Base-by-base conservation (phyloP, 2,113 vertebrate genomes). In the Syrmaticus mikado region DNA sequence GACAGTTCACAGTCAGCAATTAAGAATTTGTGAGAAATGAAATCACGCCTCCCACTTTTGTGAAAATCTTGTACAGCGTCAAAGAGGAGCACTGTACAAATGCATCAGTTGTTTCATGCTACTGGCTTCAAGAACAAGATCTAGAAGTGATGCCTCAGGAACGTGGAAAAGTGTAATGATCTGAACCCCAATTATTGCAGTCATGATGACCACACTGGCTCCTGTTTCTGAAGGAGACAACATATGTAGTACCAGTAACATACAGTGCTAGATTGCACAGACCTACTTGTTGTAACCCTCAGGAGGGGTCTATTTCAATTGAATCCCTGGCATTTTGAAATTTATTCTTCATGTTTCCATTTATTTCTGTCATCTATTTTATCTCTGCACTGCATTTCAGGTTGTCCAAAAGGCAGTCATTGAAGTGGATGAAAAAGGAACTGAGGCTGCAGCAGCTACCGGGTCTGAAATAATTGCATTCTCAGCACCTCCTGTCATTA, bases 391-490 rank as follows among this genome's bases (percentile, higher is more conserved):
- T 83, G 60, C 66, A 80, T 88, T 90, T 70, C 93, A 99, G 99
- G 95, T 99, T 88, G 93, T 98, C 87, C 98, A 99, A 95, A 99
- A 98, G 94, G 98, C 99, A 22, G 97, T 97, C 83, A 98, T 99
- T 53, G 98, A 99, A 38, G 98, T 99, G 53, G 98, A 99, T 64
- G 98, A 99, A 91, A 97, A 81, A 15, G 99, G 99, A 76, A 99
- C 99, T 1, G 98, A 97, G 45, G 99, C 98, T 7, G 96, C 96
- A 38, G 97, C 97, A 19, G 98, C 96, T 41, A 99, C 97, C 24
- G 85, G 96, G 5, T 82, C 94, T 18, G 97, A 98, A 96, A 98
- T 99, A 22, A 98, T 70, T 10, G 97, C 98, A 40, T 98, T 98
- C 45, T 97, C 98, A 5, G 82, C 98, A 93, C 98, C 98, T 71